phyloP scores from a whole-genome alignment of 2,888 invertebrate species.

The Drosophila borborema region DNA sequence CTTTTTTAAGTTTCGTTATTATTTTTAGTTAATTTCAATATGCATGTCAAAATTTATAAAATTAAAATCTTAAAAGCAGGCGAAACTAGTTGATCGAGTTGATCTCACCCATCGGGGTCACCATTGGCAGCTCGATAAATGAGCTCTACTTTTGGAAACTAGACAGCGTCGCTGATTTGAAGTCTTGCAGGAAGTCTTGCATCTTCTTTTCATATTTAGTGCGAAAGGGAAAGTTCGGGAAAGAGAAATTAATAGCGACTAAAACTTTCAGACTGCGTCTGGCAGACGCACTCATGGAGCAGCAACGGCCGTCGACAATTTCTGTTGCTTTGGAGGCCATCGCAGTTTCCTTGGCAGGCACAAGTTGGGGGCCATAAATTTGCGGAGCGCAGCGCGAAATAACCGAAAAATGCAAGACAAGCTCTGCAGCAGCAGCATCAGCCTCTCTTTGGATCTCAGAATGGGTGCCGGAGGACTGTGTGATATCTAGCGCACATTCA shows the following conservation, averaged over 20 bases:
- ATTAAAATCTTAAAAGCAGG: too few species aligned
- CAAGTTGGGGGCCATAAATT: conserved; percentile 73
- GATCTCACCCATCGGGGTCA: neutral
- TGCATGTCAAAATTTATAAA: too few species aligned
- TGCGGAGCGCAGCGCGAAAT: conserved; percentile 65
- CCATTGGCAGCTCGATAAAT: conserved; percentile 12
- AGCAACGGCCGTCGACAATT: neutral
- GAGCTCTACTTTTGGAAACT: conserved; percentile 15
- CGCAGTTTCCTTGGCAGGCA: conserved; percentile 39
- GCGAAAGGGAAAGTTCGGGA: conserved; percentile 55
- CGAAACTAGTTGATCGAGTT: neutral
- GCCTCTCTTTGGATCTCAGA: conserved; percentile 17
- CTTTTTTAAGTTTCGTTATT: too few species aligned
- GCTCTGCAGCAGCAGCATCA: conserved; percentile 42
- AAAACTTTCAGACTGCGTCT: conserved; percentile 62
- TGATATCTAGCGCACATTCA: conserved; percentile 24
- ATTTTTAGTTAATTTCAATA: too few species aligned
- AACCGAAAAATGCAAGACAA: conserved; percentile 70
- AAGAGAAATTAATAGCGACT: conserved; percentile 68
- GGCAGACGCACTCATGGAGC: conserved; percentile 41
- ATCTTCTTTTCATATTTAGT: conserved; percentile 55
- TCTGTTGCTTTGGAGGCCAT: conserved; percentile 6
- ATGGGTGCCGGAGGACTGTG: conserved; percentile 7
- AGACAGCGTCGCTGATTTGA: conserved; percentile 24
- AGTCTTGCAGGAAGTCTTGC: conserved; percentile 30